Base-by-base conservation (phyloP, 2,113 vertebrate species). In the Austrofundulus limnaeus region DNA sequence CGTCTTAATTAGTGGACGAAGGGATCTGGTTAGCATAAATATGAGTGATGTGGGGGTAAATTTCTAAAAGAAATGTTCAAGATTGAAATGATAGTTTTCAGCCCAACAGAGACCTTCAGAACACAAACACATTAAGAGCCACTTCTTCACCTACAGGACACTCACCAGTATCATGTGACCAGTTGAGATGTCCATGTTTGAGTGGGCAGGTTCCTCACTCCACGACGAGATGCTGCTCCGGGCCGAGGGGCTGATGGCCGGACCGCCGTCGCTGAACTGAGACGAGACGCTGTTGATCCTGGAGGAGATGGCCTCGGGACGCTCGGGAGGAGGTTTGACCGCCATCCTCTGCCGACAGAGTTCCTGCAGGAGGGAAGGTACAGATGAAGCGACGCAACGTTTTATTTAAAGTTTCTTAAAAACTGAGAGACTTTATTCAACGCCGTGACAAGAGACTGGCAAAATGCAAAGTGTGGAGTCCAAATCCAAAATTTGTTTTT, bases 171-270 rank as follows among this genome's bases (percentile, higher is more conserved):
- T 97, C 95, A 98, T 96, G 94, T 99, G 97, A 54, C 97, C 97
- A 0, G 97, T 99, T 80, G 97, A 98, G 91, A 99, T 99, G 93
- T 99, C 97, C 96, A 99, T 97, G 90, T 94, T 94, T 72, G 96
- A 93, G 77, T 94, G 95, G 23, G 89, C 94, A 0, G 97, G 97
- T 58, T 99, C 97, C 79, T 99, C 97, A 0, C 94, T 93, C 97
- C 97, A 99, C 62, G 97, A 98, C 0, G 96, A 97, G 0, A 95
- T 91, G 91, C 96, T 98, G 88, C 96, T 94, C 1, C 96, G 90
- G 0, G 94, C 92, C 0, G 95, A 95, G 0, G 97, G 97, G 81
- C 96, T 98, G 70, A 94, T 84, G 10, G 93, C 83, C 0, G 92
- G 92, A n/a, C 94, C 95, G 10, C 93, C 95, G 4, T 99, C 97